Base-by-base conservation (phyloP, 2,888 invertebrate species). In the Cephus spinipes region DNA sequence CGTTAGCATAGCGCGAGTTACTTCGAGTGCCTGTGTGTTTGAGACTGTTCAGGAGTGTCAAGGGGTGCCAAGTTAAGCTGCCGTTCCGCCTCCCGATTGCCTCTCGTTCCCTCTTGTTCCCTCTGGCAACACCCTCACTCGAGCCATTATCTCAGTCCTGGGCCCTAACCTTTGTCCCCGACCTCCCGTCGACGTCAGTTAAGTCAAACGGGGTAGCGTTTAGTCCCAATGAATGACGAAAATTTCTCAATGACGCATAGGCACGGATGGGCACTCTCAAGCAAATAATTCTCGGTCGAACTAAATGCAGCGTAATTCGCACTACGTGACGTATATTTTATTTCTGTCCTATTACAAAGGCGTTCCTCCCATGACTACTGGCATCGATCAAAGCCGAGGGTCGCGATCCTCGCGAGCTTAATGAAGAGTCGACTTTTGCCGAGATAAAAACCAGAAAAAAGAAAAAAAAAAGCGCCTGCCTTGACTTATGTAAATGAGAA, bases 361-460 rank as follows among this genome's bases (percentile, higher is more conserved):
- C 34, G 6, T 35, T 76, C 33, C 30, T 12, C 32, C 34, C 74
- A 77, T 69, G 75, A 71, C 12, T 36, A 75, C 77, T 74, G 74
- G 69, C 76, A 1, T n/a, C 33, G 78, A 78, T 76, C 76, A 78
- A 78, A 78, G 78, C 35, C 32, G 74, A n/a, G 75, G 73, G 68
- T 78, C 78, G 76, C 78, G 76, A 68, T 75, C 78, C 78, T 40
- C 12, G 30, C 77, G 77, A 23, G 77, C 75, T 69, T 40, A 74
- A 75, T 73, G 15, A 68, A 78, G 55, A 23, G 55, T 55, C 23
- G 15, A 6, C 40, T 40, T 15, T 40, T 40, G 6, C 40, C 40
- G 40, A 15, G 23, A 15, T 40, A 40, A 40, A 40, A 6, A 6
- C 2, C 4, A 40, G 40, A 23, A 15, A 40, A 6, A 23, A 4